Evolutionary conservation across 2,113 vertebrate genomes (phyloP), one percentile per base, ranked within the genome.

Genomic region (Alethe diademata): DNA sequence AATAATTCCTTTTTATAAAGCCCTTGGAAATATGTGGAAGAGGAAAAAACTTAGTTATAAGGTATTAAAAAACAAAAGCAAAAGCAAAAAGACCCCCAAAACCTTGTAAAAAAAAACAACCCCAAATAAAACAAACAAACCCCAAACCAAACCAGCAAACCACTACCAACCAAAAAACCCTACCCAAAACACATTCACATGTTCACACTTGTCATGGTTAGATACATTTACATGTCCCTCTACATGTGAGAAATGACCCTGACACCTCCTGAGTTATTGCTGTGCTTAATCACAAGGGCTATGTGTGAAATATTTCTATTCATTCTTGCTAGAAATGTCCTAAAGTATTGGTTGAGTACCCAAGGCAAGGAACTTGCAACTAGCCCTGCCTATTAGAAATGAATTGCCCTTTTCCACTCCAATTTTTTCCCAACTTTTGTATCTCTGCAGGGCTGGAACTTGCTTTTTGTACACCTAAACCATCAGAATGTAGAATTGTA

Each of bases 321-420:
- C 2, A 14, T 67, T 81, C 40, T 48, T 61, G 23, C 15, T 71
- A 60, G 61, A 87, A 93, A 61, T 38, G n/a, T 38, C 45, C 40
- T 38, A 51, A 86, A 75, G 15, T 2, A 0, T 23, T 92, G 8
- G 12, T 45, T 89, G 45, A 12, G 35, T 78, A n/a, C 43, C 35
- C 57, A 89, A 82, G 70, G 57, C 69, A 74, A 87, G 43, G 25
- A 80, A 69, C 50, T 80, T 86, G 86, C 40, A 78, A 7, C n/a
- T 33, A 28, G 70, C 70, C 40, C 45, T 91, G 57, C 15, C 14
- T 45, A 8, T 54, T 69, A 64, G 76, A 86, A 92, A 71, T 3
- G 0, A 81, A 85, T 89, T 75, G 28, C 9, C 25, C 14, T 61
- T 95, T 95, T 50, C 16, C 25, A 57, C 16, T 81, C 31, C 6